Evolutionary conservation across 2,888 invertebrate genomes (phyloP), one percentile per base, ranked within the genome.

Genomic region (Drosophila mimetica): DNA sequence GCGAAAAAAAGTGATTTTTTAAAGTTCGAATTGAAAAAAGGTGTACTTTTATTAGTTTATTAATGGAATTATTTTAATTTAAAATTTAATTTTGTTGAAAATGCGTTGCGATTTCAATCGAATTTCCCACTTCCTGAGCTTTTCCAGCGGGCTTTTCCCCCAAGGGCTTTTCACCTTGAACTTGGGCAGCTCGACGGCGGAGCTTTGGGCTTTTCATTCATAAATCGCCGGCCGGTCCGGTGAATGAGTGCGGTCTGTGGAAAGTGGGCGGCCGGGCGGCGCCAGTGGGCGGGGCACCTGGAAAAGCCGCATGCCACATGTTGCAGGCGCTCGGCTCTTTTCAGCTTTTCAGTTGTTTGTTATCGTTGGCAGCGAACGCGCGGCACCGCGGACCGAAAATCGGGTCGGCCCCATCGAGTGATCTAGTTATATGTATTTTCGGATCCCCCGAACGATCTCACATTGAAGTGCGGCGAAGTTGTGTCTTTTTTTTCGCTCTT

Each of bases 321-420:
- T 82, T 82, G 82, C 82, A 85, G 84, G 79, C 75, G 46, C 44
- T 71, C 42, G 67, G 39, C 65, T n/a, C 22, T 60, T 32, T 59
- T 58, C 58, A 16, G 59, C 39, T n/a, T n/a, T n/a, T 82, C 78
- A 86, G 86, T 82, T 86, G 67, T 71, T 83, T 82, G 69, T 70
- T 82, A 80, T 76, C 86, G 80, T 83, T 86, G 80, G 83, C 83
- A 48, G 71, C 71, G 78, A 76, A 73, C 71, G 78, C 83, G 80
- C 74, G 70, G 60, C 48, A 55, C 61, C 61, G 75, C 77, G 77
- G 74, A 71, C 44, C 39, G 48, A 65, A 70, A 60, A 54, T 28
- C 54, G 20, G 28, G 1, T 25, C 28, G 53, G 2, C 11, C 6
- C 11, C 18, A 9, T 48, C 8, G 5, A 13, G 14, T 30, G 22